These are phyloP conservation scores for Heteropelma amictum DNA, from an alignment of 2,888 invertebrate genomes.

Conservation along the genomic window DNA sequence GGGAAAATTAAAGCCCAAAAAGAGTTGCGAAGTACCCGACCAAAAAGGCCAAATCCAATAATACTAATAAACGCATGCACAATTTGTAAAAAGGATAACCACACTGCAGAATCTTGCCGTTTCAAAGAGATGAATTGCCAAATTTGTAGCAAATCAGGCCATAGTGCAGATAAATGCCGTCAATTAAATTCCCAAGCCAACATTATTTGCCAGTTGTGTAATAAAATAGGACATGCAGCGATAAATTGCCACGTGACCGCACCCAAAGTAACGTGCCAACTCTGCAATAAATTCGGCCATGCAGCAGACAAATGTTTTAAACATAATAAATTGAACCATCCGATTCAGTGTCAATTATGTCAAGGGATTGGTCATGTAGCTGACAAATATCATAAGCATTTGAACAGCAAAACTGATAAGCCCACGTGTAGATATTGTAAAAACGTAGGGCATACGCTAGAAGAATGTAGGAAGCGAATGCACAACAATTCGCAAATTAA, in stretches of 20 bases:
- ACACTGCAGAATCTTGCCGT: not conserved
- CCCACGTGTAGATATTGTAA: not conserved
- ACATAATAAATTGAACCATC: not conserved
- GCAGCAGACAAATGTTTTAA: too few species aligned
- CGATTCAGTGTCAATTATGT: slow-evolving; percentile 8
- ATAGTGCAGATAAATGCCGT: not conserved
- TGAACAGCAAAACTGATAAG: not conserved
- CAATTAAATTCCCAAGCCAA: too few species aligned
- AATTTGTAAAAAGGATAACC: not conserved
- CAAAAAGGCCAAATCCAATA: not conserved
- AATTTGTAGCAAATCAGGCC: not conserved
- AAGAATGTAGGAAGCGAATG: not conserved
- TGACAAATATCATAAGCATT: not conserved
- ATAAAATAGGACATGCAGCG: too few species aligned
- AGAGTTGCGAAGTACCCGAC: too few species aligned
- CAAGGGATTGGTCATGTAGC: not conserved
- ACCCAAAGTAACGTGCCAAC: too few species aligned
- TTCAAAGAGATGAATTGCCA: not conserved
- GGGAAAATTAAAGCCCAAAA: slow-evolving; percentile 2
- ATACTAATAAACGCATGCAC: not conserved
- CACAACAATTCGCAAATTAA: not conserved
- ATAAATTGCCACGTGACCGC: too few species aligned
- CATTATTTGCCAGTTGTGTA: too few species aligned
- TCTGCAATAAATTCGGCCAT: too few species aligned
- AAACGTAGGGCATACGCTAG: not conserved